Evolutionary conservation across 2,888 invertebrate genomes (phyloP), one percentile per base, ranked within the genome.

Genomic region (Seladonia tumulorum): DNA sequence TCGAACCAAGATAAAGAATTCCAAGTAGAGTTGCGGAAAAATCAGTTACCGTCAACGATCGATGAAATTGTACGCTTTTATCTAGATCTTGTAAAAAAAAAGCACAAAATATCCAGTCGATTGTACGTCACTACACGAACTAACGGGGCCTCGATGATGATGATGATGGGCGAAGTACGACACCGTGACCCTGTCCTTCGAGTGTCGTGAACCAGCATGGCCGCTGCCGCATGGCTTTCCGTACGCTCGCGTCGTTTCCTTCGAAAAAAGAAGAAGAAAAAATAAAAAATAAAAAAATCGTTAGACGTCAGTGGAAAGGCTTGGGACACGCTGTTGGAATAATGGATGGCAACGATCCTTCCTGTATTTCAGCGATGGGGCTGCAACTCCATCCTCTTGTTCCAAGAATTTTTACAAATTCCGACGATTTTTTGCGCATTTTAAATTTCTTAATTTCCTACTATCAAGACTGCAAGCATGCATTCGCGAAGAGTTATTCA

Each of bases 241-340:
- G 49, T 49, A 47, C 47, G 49, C 39, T 18, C 29, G 45, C 25
- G 75, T 42, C 57, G 60, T 75, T 60, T 75, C 2, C 60, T 60
- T 16, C 5, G 53, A 70, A 39, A 10, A 16, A 25, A 39, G 16
- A 16, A 25, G 53, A 70, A 39, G 16, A 10, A 25, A 29, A 35
- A 35, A 35, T 0, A 53, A 49, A 70, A 53, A 25, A 12, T n/a
- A 47, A 12, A 22, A 29, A 76, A 47, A 12, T 22, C 25, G 63
- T 45, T 10, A n/a, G 25, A 12, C 22, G 10, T 63, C 45, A 29
- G 53, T 53, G 68, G 29, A 77, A 70, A 77, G 68, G 25, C 25
- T 57, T 25, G n/a, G 49, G 49, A 42, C 25, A 77, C 53, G 53
- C 68, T 10, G 39, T 16, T 42, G 68, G 77, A 77, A 70, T 77